These are phyloP conservation scores for Agrotis puta DNA, from an alignment of 2,888 invertebrate genomes.

Conservation along the genomic window DNA sequence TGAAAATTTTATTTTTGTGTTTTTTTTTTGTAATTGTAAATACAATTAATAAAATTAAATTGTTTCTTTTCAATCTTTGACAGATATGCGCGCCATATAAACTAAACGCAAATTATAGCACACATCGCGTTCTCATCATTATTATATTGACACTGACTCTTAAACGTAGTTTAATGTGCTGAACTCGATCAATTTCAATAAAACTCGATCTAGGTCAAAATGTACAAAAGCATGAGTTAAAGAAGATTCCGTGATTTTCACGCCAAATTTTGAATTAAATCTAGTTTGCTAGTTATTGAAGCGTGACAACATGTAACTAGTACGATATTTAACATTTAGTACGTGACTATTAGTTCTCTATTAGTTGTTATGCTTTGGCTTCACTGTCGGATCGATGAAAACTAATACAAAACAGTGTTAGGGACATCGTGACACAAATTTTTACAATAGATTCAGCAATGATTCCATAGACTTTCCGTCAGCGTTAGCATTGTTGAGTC, in stretches of 20 bases:
- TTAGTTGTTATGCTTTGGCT: slow-evolving; percentile 42
- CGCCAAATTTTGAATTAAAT: slow-evolving; percentile 14
- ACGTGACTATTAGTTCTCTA: slow-evolving; percentile 58
- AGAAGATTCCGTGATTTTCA: background rate
- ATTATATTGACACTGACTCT: too few relatives aligned
- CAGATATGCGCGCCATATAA: too few relatives aligned
- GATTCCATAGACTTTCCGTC: background rate
- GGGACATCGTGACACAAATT: background rate
- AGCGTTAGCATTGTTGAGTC: too few relatives aligned
- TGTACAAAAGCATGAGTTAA: background rate
- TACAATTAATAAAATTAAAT: too few relatives aligned
- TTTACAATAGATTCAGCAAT: background rate
- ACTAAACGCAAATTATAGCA: too few relatives aligned
- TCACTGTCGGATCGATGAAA: slow-evolving; percentile 11
- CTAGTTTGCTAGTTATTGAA: slow-evolving; percentile 51
- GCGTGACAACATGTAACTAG: slow-evolving; percentile 56
- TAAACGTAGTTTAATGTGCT: too few relatives aligned
- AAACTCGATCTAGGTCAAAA: background rate
- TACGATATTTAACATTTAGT: slow-evolving; percentile 54
- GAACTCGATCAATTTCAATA: too few relatives aligned
- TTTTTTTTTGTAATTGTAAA: too few relatives aligned
- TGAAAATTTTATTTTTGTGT: too few relatives aligned
- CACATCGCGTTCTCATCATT: too few relatives aligned
- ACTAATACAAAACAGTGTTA: background rate
- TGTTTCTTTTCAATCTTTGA: too few relatives aligned